Evolutionary conservation across 2,113 vertebrate species (phyloP).

Genomic region (Bujurquina vittata): DNA sequence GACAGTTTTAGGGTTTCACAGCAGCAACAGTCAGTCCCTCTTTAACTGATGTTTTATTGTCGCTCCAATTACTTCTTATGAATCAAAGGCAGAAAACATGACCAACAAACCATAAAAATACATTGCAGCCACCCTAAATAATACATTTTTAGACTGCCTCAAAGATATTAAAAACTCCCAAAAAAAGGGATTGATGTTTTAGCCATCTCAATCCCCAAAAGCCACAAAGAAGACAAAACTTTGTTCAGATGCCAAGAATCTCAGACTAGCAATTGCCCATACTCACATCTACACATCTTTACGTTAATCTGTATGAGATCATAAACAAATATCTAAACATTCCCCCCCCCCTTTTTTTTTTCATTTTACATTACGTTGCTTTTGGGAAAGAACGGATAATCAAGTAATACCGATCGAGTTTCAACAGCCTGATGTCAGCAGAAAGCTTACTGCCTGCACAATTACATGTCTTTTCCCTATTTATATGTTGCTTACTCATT

Average conservation of each 20-base stretch:
- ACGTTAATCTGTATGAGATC: neutral
- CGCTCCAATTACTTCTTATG: accelerated
- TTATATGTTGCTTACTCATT: constrained; percentile 13
- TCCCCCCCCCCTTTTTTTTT: neutral
- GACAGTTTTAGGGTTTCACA: neutral
- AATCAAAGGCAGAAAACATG: neutral
- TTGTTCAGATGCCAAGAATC: neutral
- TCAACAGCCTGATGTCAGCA: neutral
- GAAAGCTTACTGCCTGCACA: neutral
- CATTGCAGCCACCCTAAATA: neutral
- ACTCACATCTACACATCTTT: neutral
- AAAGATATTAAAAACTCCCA: accelerated
- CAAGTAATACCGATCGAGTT: neutral
- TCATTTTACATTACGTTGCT: neutral
- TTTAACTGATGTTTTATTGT: neutral
- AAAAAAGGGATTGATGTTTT: neutral
- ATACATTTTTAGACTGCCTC: neutral
- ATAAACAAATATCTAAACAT: neutral
- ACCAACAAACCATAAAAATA: neutral
- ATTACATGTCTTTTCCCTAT: neutral
- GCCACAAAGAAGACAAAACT: neutral
- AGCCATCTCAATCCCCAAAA: neutral
- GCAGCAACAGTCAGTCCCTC: neutral
- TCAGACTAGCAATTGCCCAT: neutral
- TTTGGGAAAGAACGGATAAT: neutral